Base-by-base conservation (phyloP, 2,888 invertebrate species). In the Hydropsyche betteni region DNA sequence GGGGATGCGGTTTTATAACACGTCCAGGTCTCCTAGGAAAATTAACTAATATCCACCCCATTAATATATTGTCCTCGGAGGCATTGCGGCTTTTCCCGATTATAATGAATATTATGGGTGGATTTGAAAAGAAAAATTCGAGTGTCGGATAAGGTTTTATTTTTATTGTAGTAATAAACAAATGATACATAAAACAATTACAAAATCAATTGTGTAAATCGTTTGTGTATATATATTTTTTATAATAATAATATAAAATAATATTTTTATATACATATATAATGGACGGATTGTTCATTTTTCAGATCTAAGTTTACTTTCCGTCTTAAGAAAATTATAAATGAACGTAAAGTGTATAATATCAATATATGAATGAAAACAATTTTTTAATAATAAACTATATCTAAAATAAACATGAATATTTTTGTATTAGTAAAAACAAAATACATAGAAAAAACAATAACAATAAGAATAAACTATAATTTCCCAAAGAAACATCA, bases 1-100 rank as follows among this genome's bases (percentile, higher is more conserved):
- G 72, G 38, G 38, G 58, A 34, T 58, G 58, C 36, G 72, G 72
- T 72, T 72, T 72, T 72, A 72, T 72, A 72, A 55, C 55, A 33
- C 16, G 4, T 14, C 58, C 72, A 8, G 24, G 72, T 55, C 55
- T 33, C 71, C 55, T 34, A 24, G 24, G 14, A 51, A 58, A 72
- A 58, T 72, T 72, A 72, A 72, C 72, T 55, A 52, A 72, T 51
- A 14, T 33, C 72, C 10, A 44, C 44, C 44, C 44, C 44, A 44
- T 44, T 44, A 44, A 44, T 44, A 44, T 44, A 44, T 44, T 10
- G 44, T 44, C 44, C 44, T 44, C 6, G 10, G 10, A 8, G 10
- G 44, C 7, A 44, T 44, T 44, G 10, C 10, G 6, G 44, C 10
- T 1, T 44, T 44, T 44, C 3, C 44, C 44, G 44, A 44, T 44